A percentile compares a stretch with the other conserved stretches of the same genome.
Conservation (phyloP, 1,140 invertebrate species). For the Melitaea cinxia region DNA sequence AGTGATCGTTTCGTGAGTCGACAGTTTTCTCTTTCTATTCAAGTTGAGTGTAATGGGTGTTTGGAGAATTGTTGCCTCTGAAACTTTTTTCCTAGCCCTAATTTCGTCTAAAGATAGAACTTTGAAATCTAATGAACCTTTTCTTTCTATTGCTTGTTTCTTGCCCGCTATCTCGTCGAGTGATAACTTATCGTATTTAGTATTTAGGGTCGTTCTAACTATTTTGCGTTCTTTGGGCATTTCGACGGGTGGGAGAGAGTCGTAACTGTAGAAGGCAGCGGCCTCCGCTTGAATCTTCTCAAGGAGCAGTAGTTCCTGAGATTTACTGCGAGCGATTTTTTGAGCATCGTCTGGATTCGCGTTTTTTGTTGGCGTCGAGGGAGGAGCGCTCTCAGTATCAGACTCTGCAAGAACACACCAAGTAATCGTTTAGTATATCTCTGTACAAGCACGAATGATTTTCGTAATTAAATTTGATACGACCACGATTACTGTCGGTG, state of each 20-base stretch:
- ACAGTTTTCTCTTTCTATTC: constrained; percentile 64
- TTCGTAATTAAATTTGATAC: constrained; percentile 78
- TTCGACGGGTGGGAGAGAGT: constrained; percentile 44
- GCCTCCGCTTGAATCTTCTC: constrained; percentile 87
- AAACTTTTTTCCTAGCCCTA: constrained; percentile 58
- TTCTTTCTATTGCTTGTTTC: constrained; percentile 42
- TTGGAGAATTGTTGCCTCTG: constrained; percentile 53
- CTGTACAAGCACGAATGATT: constrained; percentile 53
- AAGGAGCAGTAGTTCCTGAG: constrained; percentile 85
- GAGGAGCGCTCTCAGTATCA: constrained; percentile 85
- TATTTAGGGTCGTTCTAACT: constrained; percentile 51
- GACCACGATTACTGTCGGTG: constrained; percentile 60
- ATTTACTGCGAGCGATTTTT: constrained; percentile 78
- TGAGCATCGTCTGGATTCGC: constrained; percentile 46
- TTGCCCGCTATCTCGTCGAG: constrained; percentile 68
- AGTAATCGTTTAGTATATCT: constrained; percentile 58
- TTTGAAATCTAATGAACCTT: constrained; percentile 67
- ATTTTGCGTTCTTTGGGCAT: constrained; percentile 53
- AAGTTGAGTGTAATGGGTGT: constrained; percentile 64
- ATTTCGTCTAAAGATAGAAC: constrained; percentile 70
- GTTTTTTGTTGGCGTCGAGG: constrained; percentile 82
- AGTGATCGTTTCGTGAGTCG: constrained; percentile 67
- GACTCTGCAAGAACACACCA: constrained; percentile 88
- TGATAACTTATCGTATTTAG: constrained; percentile 63
- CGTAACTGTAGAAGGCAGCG: constrained; percentile 85